Evolutionary conservation across 30 jellyfish, hydroid and myxozoan genomes (phyloP).

Genomic region (Hydractinia echinata): DNA sequence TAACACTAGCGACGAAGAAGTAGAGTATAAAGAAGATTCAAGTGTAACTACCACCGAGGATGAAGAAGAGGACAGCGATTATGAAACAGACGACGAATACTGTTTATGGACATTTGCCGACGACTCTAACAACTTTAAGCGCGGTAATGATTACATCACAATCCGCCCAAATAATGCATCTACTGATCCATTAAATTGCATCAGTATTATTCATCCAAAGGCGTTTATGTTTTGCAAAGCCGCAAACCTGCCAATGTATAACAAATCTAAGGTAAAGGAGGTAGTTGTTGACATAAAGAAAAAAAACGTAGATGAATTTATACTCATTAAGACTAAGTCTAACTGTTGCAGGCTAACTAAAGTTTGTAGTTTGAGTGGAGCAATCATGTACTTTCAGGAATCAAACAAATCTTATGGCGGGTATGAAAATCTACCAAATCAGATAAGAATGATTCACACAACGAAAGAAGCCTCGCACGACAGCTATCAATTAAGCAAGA

Average conservation of each 20-base stretch:
- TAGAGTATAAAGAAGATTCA: no score
- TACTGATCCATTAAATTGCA: no score
- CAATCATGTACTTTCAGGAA: slow-evolving; percentile 1
- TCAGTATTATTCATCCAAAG: background rate
- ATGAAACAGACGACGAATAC: no score
- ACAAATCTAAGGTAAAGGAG: background rate
- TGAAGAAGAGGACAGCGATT: no score
- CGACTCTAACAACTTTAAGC: no score
- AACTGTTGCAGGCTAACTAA: slow-evolving; percentile 1
- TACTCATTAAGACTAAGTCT: no score
- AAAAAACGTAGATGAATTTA: no score
- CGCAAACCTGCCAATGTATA: background rate
- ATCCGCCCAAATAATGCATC: no score
- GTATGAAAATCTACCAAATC: background rate
- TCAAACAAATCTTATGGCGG: background rate
- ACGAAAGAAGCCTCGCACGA: background rate
- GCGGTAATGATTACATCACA: no score
- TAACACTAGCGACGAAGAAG: no score
- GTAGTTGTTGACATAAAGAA: background rate
- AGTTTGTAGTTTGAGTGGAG: background rate
- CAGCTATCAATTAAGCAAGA: background rate
- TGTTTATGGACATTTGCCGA: no score
- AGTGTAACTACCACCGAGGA: no score
- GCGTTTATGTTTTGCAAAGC: background rate
- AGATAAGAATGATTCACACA: background rate